Evolutionary conservation across 2,888 invertebrate species (phyloP).

Genomic region (Pollenia griseotomentosa): DNA sequence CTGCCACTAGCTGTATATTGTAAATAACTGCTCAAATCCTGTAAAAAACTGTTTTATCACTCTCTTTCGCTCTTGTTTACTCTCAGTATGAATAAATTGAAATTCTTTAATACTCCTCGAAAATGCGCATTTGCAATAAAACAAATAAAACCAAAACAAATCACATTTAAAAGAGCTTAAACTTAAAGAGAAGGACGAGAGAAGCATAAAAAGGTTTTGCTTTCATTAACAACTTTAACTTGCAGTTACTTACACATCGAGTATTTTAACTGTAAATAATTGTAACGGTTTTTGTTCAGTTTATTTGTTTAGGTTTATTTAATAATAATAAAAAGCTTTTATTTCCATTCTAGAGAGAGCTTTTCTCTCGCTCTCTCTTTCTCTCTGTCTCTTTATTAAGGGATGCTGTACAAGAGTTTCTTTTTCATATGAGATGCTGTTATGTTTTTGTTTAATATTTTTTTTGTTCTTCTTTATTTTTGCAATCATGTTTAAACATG

Average conservation of each 20-base stretch:
- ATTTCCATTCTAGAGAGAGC: not conserved
- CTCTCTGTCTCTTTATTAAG: not conserved
- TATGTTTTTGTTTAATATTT: slow-evolving; percentile 3
- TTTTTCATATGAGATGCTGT: slow-evolving; percentile 36
- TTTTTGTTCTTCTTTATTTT: slow-evolving; percentile 1
- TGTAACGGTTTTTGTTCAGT: not conserved
- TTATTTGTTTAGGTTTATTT: slow-evolving; percentile 5
- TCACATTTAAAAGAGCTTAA: not conserved
- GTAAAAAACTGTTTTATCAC: not conserved
- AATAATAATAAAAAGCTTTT: slow-evolving; percentile 41
- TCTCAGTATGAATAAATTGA: not conserved
- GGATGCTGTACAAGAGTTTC: slow-evolving; percentile 55
- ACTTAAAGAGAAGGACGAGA: not conserved
- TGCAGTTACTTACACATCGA: not conserved
- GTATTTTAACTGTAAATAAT: not conserved
- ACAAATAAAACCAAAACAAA: slow-evolving; percentile 1
- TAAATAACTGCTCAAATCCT: slow-evolving; percentile 4
- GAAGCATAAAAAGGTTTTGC: not conserved
- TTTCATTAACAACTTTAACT: not conserved
- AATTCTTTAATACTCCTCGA: not conserved
- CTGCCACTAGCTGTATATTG: slow-evolving; percentile 32
- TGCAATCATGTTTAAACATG: slow-evolving; percentile 38
- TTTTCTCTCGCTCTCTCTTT: not conserved
- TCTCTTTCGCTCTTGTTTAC: not conserved
- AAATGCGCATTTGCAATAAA: slow-evolving; percentile 49